phyloP scores from a whole-genome alignment of 2,113 vertebrate species.

The Misgurnus anguillicaudatus region DNA sequence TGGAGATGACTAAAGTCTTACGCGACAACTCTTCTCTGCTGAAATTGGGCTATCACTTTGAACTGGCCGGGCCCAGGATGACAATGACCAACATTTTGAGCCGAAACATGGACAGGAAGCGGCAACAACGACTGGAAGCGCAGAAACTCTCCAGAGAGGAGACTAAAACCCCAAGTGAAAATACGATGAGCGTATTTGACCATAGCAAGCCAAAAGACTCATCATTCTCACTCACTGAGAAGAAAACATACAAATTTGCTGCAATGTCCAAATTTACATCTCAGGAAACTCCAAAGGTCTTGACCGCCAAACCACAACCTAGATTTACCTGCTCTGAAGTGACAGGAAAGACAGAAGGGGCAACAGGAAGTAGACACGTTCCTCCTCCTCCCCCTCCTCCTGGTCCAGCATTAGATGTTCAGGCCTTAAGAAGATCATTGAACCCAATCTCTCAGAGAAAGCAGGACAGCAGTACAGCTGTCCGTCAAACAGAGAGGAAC shows the following conservation, averaged over 20 bases:
- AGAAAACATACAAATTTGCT: slow-evolving; percentile 39
- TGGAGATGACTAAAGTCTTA: slow-evolving; percentile 85
- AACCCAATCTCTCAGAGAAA: slow-evolving; percentile 80
- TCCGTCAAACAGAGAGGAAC: slow-evolving; percentile 76
- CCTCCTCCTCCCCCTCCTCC: slow-evolving; percentile 60
- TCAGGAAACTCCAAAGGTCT: slow-evolving; percentile 7
- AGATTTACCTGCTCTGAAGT: background rate
- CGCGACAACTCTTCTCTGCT: slow-evolving; percentile 82
- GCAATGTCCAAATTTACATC: slow-evolving; percentile 45
- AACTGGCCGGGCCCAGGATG: slow-evolving; percentile 86
- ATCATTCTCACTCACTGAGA: slow-evolving; percentile 1
- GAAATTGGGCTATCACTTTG: slow-evolving; percentile 87
- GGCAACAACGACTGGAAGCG: slow-evolving; percentile 80
- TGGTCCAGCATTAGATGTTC: slow-evolving; percentile 70
- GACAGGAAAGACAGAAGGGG: slow-evolving; percentile 26
- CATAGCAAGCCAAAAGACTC: slow-evolving; percentile 11
- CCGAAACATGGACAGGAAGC: slow-evolving; percentile 86
- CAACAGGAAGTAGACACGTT: background rate
- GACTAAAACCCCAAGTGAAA: background rate
- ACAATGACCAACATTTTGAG: slow-evolving; percentile 84
- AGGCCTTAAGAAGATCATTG: slow-evolving; percentile 77
- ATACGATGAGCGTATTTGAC: slow-evolving; percentile 29
- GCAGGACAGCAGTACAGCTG: slow-evolving; percentile 68
- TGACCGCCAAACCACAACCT: background rate
- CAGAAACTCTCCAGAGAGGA: slow-evolving; percentile 46